A percentile compares a stretch with the other conserved stretches of the same genome.
Evolutionary conservation across 2,888 invertebrate species (phyloP).

Genomic region (Eurois occulta): DNA sequence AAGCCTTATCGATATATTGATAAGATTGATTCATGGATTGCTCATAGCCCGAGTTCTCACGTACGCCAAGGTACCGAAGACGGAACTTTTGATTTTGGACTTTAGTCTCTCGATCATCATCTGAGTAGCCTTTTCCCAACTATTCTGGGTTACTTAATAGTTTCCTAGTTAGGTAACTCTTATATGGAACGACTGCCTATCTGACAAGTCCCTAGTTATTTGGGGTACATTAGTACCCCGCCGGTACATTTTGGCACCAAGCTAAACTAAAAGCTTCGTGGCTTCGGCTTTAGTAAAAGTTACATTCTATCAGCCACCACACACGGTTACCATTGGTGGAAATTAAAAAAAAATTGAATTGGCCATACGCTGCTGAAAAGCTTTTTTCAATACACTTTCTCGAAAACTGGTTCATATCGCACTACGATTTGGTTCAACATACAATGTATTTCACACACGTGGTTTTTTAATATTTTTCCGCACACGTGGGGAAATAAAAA

Average conservation of each 20-base stretch:
- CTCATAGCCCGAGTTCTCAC: slow-evolving; percentile 45
- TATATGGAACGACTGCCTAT: background rate
- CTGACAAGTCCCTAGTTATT: background rate
- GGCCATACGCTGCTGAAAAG: background rate
- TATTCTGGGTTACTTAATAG: no score
- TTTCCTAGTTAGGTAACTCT: no score
- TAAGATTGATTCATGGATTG: slow-evolving; percentile 48
- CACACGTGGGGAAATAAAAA: no score
- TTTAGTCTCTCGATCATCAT: background rate
- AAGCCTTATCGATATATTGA: slow-evolving; percentile 41
- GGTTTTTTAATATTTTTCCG: no score
- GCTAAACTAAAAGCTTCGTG: background rate
- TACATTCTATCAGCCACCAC: background rate
- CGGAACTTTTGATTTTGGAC: slow-evolving; percentile 32
- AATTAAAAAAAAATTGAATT: background rate
- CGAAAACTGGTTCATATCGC: no score
- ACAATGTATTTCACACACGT: no score
- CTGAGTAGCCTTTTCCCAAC: background rate
- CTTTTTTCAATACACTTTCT: no score
- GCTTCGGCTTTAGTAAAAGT: background rate
- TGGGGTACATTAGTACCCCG: background rate
- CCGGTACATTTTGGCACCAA: background rate
- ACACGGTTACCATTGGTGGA: no score
- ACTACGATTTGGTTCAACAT: no score
- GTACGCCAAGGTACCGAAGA: slow-evolving; percentile 36